Percentiles rank a stretch among this genome's conserved stretches.
Evolutionary conservation across 2,888 invertebrate genomes (phyloP).

Genomic region (Seira musarum): DNA sequence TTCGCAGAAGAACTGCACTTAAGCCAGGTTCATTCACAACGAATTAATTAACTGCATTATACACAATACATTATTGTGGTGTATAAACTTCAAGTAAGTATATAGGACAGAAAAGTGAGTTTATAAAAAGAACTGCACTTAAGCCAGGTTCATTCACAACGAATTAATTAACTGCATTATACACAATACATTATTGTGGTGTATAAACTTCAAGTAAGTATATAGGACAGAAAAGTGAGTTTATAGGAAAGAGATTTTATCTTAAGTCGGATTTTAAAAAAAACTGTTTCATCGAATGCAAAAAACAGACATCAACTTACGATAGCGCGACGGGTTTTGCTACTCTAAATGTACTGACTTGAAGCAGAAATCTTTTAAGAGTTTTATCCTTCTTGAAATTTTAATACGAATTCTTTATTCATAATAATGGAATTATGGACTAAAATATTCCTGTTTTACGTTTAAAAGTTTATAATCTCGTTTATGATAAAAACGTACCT

Average conservation of each 20-base stretch:
- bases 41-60: conserved; percentile 60
- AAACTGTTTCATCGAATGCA: not conserved
- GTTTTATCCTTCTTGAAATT: too few relatives aligned
- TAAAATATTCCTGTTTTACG: conserved; percentile 20
- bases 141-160: conserved; percentile 67
- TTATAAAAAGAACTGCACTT: not conserved
- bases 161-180: conserved; percentile 60
- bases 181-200: too few relatives aligned
- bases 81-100: too few relatives aligned
- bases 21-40: conserved; percentile 67
- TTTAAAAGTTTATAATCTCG: conserved; percentile 4
- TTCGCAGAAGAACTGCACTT: not conserved
- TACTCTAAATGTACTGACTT: too few relatives aligned
- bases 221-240: not conserved
- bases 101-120: not conserved
- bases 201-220: too few relatives aligned
- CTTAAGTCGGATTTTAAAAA: conserved; percentile 62
- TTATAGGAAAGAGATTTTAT: not conserved
- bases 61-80: too few relatives aligned
- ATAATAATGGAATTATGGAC: not conserved
- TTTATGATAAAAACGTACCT: conserved; percentile 55
- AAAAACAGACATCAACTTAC: conserved; percentile 45
- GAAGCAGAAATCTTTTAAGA: too few relatives aligned
- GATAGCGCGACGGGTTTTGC: too few relatives aligned
- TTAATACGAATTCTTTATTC: too few relatives aligned